phyloP scores from a whole-genome alignment of 2,113 vertebrate species.

The Podilymbus podiceps region DNA sequence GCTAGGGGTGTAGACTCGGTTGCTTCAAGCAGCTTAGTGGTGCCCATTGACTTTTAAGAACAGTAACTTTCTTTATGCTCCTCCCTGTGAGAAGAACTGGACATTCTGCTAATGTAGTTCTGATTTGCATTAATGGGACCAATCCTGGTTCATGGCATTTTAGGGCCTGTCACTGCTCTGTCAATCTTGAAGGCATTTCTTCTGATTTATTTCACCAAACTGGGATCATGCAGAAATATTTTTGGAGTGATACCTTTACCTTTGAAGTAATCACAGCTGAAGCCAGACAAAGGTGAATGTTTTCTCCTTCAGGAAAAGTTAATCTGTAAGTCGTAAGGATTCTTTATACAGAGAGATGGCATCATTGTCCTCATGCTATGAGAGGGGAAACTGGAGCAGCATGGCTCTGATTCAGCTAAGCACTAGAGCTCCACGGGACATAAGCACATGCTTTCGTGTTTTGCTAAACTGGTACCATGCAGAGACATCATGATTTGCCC shows the following conservation, averaged over 20 bases:
- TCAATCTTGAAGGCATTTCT: not conserved
- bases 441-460: not conserved
- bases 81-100: not conserved
- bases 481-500: not conserved
- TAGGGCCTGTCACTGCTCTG: not conserved
- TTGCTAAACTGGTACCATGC: not conserved
- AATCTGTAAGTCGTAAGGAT: not conserved
- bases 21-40: not conserved
- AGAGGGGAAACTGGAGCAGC: not conserved
- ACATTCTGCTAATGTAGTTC: not conserved
- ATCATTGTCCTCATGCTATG: accelerated
- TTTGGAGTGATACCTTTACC: not conserved
- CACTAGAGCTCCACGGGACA: not conserved
- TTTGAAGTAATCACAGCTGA: not conserved
- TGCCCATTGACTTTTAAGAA: not conserved
- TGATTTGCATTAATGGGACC: not conserved
- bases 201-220: not conserved
- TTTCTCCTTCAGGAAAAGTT: not conserved
- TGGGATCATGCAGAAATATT: not conserved
- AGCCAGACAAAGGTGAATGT: not conserved
- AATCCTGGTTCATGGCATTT: not conserved
- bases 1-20: not conserved
- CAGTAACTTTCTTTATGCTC: accelerated
- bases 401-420: not conserved
- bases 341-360: not conserved